phyloP scores from a whole-genome alignment of 2,888 invertebrate genomes.

The Cistogaster globosa region DNA sequence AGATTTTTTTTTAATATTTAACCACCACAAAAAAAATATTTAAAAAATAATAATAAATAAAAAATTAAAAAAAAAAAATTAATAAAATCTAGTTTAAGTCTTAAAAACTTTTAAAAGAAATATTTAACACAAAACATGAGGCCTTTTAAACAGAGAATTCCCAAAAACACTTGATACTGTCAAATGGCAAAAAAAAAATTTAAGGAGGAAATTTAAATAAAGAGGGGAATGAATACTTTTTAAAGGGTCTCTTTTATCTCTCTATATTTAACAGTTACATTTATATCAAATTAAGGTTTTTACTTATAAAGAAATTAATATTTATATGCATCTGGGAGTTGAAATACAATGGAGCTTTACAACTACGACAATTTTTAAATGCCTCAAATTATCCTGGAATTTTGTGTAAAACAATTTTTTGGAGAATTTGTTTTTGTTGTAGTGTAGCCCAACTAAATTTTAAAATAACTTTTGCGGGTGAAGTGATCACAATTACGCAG shows the following conservation, averaged over 20 bases:
- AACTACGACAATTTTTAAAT: too few relatives aligned
- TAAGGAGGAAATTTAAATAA: background rate
- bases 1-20: constrained; percentile 13
- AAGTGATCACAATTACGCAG: too few relatives aligned
- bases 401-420: too few relatives aligned
- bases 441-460: too few relatives aligned
- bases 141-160: background rate
- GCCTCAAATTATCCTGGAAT: too few relatives aligned
- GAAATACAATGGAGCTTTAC: constrained; percentile 4
- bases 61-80: constrained; percentile 1
- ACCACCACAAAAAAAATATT: background rate
- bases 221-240: background rate
- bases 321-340: background rate
- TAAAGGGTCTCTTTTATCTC: constrained; percentile 4
- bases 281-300: constrained; percentile 21
- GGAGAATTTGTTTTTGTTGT: too few relatives aligned
- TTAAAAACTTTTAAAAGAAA: background rate
- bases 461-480: too few relatives aligned
- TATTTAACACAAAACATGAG: constrained; percentile 14
- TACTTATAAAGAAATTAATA: background rate
- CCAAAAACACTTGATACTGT: background rate
- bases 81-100: constrained; percentile 45
- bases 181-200: background rate
- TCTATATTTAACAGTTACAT: constrained; percentile 13
- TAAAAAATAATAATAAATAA: too few relatives aligned